Evolutionary conservation across 37 sponge, comb jelly and placozoan species (phyloP).

Genomic region (Mnemiopsis leidyi): DNA sequence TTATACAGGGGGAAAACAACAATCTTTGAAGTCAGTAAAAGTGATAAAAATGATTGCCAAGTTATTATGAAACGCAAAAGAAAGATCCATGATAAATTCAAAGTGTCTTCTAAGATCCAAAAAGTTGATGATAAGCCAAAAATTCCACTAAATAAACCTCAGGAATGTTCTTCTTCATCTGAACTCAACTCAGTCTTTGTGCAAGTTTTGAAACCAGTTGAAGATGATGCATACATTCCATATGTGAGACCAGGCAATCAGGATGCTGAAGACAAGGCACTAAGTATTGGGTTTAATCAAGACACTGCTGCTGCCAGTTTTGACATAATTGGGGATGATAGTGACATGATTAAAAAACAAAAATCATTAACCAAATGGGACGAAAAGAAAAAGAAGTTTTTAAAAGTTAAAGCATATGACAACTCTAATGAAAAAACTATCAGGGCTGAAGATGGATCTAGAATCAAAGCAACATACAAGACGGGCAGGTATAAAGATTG

Average conservation of each 20-base stretch:
- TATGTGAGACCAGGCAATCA: constrained; percentile 48
- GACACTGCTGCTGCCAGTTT: constrained; percentile 1
- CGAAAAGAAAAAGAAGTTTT: constrained; percentile 92
- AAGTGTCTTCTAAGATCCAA: neutral
- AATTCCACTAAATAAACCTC: neutral
- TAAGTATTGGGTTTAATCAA: constrained; percentile 48
- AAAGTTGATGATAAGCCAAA: neutral
- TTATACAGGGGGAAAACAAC: constrained; percentile 46
- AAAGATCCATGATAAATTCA: constrained; percentile 46
- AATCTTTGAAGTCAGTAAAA: constrained; percentile 45
- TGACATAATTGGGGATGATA: constrained; percentile 57
- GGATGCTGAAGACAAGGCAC: constrained; percentile 46
- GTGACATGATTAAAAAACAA: constrained; percentile 64
- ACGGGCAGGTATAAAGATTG: constrained; percentile 69
- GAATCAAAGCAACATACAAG: constrained; percentile 85
- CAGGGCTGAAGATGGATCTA: constrained; percentile 87
- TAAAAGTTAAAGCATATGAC: constrained; percentile 64
- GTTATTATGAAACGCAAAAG: constrained; percentile 59
- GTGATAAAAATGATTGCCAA: constrained; percentile 34
- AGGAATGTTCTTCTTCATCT: neutral
- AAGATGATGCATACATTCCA: constrained; percentile 58
- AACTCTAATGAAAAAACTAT: constrained; percentile 72
- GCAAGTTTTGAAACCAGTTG: constrained; percentile 10
- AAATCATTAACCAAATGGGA: constrained; percentile 72
- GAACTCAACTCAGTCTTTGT: constrained; percentile 21